Evolutionary conservation across 1,140 invertebrate species (phyloP), one percentile per base, ranked within the genome.

Genomic region (Aphelinus atriplicis): DNA sequence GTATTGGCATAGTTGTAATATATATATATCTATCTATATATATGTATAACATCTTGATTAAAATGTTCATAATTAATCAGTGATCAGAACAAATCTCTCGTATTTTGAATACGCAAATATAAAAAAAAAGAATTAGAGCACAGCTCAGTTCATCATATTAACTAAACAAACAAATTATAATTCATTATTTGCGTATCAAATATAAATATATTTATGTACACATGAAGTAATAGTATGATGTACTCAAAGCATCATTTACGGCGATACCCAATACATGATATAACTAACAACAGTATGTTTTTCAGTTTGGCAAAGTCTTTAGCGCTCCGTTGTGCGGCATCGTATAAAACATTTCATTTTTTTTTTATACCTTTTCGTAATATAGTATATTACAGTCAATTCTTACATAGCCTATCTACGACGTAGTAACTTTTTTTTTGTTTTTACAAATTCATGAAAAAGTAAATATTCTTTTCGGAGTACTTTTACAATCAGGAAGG

Each of bases 181-280:
- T n/a, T 7, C n/a, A 9, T 60, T n/a, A 60, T 60, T 60, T 7
- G 42, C 43, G 26, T 73, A 73, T 73, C 10, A 73, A 70, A 73
- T 73, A 69, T 73, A 73, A 65, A 68, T 81, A 80, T 70, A 70
- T 78, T 60, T 60, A 60, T 76, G 63, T 75, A 71, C 71, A 77
- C 73, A 61, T 69, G 72, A 78, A 78, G 71, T 77, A 71, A 76
- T 68, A 76, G 60, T 66, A 75, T 78, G 46, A 67, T 62, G 78
- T 53, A 71, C 65, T 71, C 68, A 70, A 69, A 78, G 51, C 50
- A 51, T 67, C n/a, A 78, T 71, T 71, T 48, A 61, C 51, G 9
- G 51, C 51, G 51, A 53, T 53, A 9, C 4, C 51, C 4, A 26
- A 26, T 9, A 6, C 51, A 50, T 75, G 62, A 77, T 65, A 77